Evolutionary conservation across 64 coral and sea anemone genomes (phyloP).

Genomic region (Montipora foliosa): DNA sequence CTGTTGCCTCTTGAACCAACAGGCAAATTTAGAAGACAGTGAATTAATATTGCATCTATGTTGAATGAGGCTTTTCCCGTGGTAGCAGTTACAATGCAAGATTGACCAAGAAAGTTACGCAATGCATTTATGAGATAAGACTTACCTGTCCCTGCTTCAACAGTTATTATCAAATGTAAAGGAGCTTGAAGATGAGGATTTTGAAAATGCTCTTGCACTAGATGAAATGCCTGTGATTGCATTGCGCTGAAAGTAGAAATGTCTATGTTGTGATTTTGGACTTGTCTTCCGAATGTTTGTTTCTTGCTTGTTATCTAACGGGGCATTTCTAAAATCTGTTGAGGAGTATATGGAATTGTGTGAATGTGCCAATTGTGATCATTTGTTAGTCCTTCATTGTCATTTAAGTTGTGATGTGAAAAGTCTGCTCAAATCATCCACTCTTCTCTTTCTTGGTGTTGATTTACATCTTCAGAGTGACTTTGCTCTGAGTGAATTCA

Average conservation of each 20-base stretch:
- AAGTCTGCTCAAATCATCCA: constrained; percentile 56
- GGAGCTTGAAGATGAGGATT: constrained; percentile 17
- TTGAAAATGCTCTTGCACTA: constrained; percentile 41
- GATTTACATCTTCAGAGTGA: constrained; percentile 27
- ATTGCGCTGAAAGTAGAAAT: constrained; percentile 24
- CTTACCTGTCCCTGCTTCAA: constrained; percentile 27
- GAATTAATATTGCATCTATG: constrained; percentile 51
- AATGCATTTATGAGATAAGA: constrained; percentile 57
- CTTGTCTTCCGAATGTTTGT: constrained; percentile 3
- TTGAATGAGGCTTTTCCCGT: constrained; percentile 61
- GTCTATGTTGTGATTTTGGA: constrained; percentile 48
- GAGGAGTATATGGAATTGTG: not conserved
- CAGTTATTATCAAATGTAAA: constrained; percentile 26
- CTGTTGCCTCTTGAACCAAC: too few species aligned
- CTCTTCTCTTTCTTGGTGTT: constrained; percentile 28
- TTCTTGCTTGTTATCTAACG: constrained; percentile 18
- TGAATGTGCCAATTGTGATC: constrained; percentile 34
- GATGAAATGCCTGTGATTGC: constrained; percentile 42
- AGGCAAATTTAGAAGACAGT: constrained; percentile 50
- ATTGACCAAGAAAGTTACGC: constrained; percentile 26
- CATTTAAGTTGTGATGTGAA: constrained; percentile 28
- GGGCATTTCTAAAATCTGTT: constrained; percentile 21
- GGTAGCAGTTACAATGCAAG: constrained; percentile 51
- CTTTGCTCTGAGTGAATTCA: constrained; percentile 4
- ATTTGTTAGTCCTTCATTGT: constrained; percentile 13